Conservation (phyloP, 2,888 invertebrate species). For the Hipparchia sbordonii region DNA sequence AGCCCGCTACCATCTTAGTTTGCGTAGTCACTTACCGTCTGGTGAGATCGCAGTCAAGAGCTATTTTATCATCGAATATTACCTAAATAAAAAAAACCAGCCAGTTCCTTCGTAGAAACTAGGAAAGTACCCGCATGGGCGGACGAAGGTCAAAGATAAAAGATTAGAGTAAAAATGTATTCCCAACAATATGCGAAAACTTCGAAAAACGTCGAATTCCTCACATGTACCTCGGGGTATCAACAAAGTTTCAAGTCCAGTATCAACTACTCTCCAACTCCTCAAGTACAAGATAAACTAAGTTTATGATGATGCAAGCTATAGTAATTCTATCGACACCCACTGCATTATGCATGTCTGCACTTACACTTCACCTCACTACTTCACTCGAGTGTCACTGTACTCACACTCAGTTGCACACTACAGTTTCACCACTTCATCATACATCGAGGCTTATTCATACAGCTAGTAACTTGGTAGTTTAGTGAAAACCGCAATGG, state of each 20-base stretch:
- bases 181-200: no score
- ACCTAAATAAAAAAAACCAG: no score
- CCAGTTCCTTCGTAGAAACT: background rate
- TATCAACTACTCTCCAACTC: conserved; percentile 26
- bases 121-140: no score
- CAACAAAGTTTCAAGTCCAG: conserved; percentile 25
- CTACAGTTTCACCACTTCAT: conserved; percentile 21
- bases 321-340: conserved; percentile 61
- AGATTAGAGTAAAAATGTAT: no score
- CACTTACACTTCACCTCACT: conserved; percentile 65
- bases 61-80: no score
- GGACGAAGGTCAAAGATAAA: background rate
- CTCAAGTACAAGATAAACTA: conserved; percentile 50
- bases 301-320: conserved; percentile 61
- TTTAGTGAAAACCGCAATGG: conserved; percentile 34
- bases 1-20: no score
- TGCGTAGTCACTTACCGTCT: no score
- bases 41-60: no score
- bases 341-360: conserved; percentile 71
- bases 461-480: background rate
- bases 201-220: background rate
- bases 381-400: conserved; percentile 34
- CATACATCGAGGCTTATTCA: conserved; percentile 42
- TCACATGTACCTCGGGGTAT: background rate
- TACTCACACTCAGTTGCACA: conserved; percentile 50